A percentile compares a stretch with the other conserved stretches of the same genome.
phyloP scores from a whole-genome alignment of 2,797 vertebrate species.

The Notolepis coatsorum region DNA sequence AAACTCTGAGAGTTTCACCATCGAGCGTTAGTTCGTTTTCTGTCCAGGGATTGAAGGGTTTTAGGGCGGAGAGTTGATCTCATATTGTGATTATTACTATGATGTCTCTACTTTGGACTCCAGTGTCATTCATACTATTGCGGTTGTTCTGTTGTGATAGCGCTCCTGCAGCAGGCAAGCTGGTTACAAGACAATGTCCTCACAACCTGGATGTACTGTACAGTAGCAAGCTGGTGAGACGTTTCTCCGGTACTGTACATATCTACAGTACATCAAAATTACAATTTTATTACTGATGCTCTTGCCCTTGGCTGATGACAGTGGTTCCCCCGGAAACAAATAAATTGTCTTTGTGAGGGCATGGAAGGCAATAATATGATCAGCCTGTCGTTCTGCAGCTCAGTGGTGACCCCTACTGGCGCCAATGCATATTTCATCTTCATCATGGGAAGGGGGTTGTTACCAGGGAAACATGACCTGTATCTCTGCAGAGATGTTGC shows the following conservation, averaged over 20 bases:
- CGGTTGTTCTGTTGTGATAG: conserved; percentile 14
- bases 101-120: conserved; percentile 22
- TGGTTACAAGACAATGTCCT: conserved; percentile 24
- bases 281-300: conserved; percentile 21
- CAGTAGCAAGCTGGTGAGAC: conserved; percentile 6
- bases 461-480: no score
- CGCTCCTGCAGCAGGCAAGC: conserved; percentile 23
- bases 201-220: conserved; percentile 34
- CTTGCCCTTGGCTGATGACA: no score
- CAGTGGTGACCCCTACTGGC: no score
- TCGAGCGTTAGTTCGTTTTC: conserved; percentile 3
- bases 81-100: conserved; percentile 26
- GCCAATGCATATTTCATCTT: no score
- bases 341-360: no score
- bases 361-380: no score
- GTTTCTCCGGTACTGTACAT: conserved; percentile 15
- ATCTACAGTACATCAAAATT: conserved; percentile 6
- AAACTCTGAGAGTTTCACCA: conserved; percentile 16
- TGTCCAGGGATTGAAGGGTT: conserved; percentile 6
- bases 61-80: not conserved
- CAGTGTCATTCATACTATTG: conserved; percentile 2
- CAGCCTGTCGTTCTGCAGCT: no score
- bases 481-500: no score
- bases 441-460: no score
- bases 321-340: no score